Conservation (phyloP, 2,797 vertebrate genomes). For the Atherinosoma microstoma region DNA sequence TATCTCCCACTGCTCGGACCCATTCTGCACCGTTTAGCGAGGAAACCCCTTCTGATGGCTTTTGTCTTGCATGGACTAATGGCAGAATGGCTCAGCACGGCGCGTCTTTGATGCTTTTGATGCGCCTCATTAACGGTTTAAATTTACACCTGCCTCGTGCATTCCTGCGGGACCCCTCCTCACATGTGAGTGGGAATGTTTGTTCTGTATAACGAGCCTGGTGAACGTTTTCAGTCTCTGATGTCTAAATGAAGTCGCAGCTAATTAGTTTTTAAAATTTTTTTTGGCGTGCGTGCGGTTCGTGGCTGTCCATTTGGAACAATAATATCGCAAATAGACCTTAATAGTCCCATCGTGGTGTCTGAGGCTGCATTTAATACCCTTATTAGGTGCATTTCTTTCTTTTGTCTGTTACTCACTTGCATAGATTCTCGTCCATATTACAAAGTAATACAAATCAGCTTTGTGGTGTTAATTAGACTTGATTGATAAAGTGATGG, state of each 20-base stretch:
- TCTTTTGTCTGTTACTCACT: slow-evolving; percentile 11
- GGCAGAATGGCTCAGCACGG: slow-evolving; percentile 72
- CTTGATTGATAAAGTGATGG: slow-evolving; percentile 36
- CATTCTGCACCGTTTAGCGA: slow-evolving; percentile 78
- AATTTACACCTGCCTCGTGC: slow-evolving; percentile 81
- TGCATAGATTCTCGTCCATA: background rate
- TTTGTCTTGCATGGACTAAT: slow-evolving; percentile 74
- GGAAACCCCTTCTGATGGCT: slow-evolving; percentile 74
- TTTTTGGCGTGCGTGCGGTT: background rate
- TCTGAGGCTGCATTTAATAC: background rate
- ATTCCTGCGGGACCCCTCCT: slow-evolving; percentile 73
- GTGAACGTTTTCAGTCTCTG: slow-evolving; percentile 25
- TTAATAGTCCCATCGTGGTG: background rate
- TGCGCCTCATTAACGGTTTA: slow-evolving; percentile 81
- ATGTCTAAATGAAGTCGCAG: slow-evolving; percentile 50
- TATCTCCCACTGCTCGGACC: slow-evolving; percentile 69
- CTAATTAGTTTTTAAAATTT: slow-evolving; percentile 29
- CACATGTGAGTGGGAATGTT: slow-evolving; percentile 58
- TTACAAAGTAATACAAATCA: background rate
- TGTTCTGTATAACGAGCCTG: slow-evolving; percentile 60
- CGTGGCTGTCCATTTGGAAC: slow-evolving; percentile 7
- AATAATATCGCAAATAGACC: background rate
- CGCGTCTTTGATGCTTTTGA: slow-evolving; percentile 76
- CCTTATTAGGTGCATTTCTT: background rate
- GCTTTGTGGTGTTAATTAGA: slow-evolving; percentile 30